Evolutionary conservation across 2,888 invertebrate genomes (phyloP).

Genomic region (Netelia inedita): DNA sequence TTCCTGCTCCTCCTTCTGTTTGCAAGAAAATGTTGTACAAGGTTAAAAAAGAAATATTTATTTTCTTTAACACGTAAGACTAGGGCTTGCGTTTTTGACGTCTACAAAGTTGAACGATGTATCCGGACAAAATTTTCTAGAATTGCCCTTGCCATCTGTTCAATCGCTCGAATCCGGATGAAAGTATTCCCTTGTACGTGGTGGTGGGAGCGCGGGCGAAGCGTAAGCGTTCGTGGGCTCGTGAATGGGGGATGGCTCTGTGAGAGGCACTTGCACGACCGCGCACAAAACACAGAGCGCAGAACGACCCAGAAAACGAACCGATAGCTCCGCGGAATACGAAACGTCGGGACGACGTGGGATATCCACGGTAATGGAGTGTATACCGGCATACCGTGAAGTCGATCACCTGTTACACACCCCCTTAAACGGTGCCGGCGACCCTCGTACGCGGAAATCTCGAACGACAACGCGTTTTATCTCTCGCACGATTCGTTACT

Average conservation of each 20-base stretch:
- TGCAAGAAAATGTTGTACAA: too few species aligned
- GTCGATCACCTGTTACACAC: constrained; percentile 65
- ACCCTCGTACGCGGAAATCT: constrained; percentile 7
- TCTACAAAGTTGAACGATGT: too few species aligned
- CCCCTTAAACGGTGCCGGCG: constrained; percentile 16
- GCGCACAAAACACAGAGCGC: constrained; percentile 30
- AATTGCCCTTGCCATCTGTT: not conserved
- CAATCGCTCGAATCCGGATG: constrained; percentile 34
- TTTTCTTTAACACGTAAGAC: too few species aligned
- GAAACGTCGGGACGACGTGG: constrained; percentile 32
- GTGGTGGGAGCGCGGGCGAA: constrained; percentile 37
- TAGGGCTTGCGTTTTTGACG: too few species aligned
- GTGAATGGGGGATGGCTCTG: constrained; percentile 6
- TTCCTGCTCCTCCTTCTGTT: too few species aligned
- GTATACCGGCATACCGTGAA: constrained; percentile 36
- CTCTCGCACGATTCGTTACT: constrained; percentile 22
- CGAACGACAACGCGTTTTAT: constrained; percentile 41
- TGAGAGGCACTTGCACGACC: constrained; percentile 47
- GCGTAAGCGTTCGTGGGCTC: not conserved
- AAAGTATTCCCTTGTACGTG: constrained; percentile 58
- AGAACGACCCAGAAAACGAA: constrained; percentile 53
- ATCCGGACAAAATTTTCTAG: not conserved
- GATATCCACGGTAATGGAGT: constrained; percentile 33
- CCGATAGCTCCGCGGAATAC: constrained; percentile 47
- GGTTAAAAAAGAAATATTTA: too few species aligned